Conservation (phyloP, 1,140 invertebrate species). For the Liolophura sinensis region DNA sequence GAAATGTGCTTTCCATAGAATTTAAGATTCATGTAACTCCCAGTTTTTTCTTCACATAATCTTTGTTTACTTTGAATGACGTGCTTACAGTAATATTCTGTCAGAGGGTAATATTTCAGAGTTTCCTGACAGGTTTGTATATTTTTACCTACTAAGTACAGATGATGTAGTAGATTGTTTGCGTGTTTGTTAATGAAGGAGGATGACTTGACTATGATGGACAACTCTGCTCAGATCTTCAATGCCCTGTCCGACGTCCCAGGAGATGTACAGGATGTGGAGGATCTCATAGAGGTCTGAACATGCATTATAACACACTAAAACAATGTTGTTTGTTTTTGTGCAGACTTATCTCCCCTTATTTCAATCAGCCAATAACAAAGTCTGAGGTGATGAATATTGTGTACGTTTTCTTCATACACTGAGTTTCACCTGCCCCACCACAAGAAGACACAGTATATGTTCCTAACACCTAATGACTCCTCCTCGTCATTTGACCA, state of each 20-base stretch:
- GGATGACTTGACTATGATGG: constrained; percentile 63
- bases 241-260: constrained; percentile 95
- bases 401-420: too few relatives aligned
- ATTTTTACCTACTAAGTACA: constrained; percentile 3
- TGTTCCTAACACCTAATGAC: too few relatives aligned
- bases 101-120: too few relatives aligned
- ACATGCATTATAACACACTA: neutral
- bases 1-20: too few relatives aligned
- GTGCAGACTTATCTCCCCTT: neutral
- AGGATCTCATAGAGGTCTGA: constrained; percentile 72
- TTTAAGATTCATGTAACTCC: too few relatives aligned
- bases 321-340: too few relatives aligned
- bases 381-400: neutral
- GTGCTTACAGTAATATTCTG: too few relatives aligned
- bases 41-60: too few relatives aligned
- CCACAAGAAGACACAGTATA: too few relatives aligned
- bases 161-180: constrained; percentile 3
- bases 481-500: too few relatives aligned
- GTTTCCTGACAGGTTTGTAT: neutral
- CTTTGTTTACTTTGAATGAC: too few relatives aligned
- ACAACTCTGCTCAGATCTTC: constrained; percentile 90
- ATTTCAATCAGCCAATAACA: neutral
- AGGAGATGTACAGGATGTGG: constrained; percentile 88
- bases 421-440: too few relatives aligned
- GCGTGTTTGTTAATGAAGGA: constrained; percentile 62